phyloP scores from a whole-genome alignment of 2,888 invertebrate species.

The Vanessa cardui region DNA sequence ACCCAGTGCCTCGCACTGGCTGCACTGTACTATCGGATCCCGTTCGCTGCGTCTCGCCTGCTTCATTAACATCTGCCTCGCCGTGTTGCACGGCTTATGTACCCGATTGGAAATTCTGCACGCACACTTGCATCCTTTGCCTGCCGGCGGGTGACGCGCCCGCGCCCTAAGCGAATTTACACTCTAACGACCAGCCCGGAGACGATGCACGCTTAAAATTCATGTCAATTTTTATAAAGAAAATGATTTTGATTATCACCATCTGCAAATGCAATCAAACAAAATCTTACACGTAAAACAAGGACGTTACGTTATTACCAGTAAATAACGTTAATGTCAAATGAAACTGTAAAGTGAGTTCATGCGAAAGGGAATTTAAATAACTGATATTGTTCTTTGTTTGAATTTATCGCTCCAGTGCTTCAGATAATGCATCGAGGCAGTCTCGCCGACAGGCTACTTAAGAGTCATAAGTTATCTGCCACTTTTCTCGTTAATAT shows the following conservation, averaged over 20 bases:
- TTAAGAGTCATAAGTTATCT: conserved; percentile 66
- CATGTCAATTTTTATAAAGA: not conserved
- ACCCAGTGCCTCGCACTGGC: conserved; percentile 45
- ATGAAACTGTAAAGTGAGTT: conserved; percentile 64
- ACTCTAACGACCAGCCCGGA: conserved; percentile 51
- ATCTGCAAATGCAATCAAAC: not conserved
- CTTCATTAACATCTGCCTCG: conserved; percentile 70
- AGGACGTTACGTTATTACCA: not conserved
- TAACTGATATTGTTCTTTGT: conserved; percentile 80
- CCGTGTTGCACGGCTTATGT: conserved; percentile 57
- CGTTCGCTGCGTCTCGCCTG: conserved; percentile 51
- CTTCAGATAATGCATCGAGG: conserved; percentile 72
- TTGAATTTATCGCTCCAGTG: conserved; percentile 79
- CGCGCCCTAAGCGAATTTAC: conserved; percentile 66
- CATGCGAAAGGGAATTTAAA: conserved; percentile 76
- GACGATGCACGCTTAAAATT: conserved; percentile 32
- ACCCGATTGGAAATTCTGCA: conserved; percentile 66
- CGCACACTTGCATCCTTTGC: conserved; percentile 60
- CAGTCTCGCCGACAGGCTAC: conserved; percentile 46
- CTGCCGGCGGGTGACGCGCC: conserved; percentile 47
- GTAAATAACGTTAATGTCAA: conserved; percentile 72
- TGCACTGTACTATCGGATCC: conserved; percentile 46
- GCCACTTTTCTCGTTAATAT: conserved; percentile 74
- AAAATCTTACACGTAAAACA: not conserved
- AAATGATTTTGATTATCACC: too few species aligned